A percentile compares a stretch with the other conserved stretches of the same genome.
phyloP scores from a whole-genome alignment of 1,140 invertebrate species.

The Pentalonia nigronervosa region DNA sequence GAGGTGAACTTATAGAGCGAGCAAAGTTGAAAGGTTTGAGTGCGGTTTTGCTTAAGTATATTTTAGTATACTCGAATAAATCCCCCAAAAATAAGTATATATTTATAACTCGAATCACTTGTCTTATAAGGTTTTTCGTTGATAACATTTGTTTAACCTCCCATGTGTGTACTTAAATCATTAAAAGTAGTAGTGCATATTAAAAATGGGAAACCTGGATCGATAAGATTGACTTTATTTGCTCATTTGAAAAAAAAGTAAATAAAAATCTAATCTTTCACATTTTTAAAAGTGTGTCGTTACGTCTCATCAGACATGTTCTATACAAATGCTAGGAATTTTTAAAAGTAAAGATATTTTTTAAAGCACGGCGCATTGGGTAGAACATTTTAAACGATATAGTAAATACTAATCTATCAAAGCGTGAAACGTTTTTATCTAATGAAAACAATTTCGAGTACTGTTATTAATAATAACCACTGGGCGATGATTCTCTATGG shows the following conservation, averaged over 20 bases:
- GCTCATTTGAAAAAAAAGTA: background rate
- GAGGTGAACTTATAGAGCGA: background rate
- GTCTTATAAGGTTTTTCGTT: background rate
- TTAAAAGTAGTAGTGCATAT: background rate
- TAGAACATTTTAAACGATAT: background rate
- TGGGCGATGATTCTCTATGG: background rate
- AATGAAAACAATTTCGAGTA: background rate
- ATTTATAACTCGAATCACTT: background rate
- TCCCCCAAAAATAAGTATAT: background rate
- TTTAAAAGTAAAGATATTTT: background rate
- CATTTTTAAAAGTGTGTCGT: background rate
- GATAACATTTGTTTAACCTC: background rate
- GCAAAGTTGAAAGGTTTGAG: background rate
- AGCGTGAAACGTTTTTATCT: background rate
- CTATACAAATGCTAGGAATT: background rate
- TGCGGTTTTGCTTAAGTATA: background rate
- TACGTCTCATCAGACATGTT: background rate
- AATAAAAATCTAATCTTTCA: rapidly evolving
- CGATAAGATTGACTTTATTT: background rate
- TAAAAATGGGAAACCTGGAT: background rate
- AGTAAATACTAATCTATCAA: background rate
- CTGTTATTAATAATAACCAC: background rate
- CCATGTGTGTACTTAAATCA: background rate
- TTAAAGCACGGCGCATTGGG: background rate
- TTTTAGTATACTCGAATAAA: background rate